phyloP scores from a whole-genome alignment of 1,140 invertebrate genomes.

The Ladona fulva region DNA sequence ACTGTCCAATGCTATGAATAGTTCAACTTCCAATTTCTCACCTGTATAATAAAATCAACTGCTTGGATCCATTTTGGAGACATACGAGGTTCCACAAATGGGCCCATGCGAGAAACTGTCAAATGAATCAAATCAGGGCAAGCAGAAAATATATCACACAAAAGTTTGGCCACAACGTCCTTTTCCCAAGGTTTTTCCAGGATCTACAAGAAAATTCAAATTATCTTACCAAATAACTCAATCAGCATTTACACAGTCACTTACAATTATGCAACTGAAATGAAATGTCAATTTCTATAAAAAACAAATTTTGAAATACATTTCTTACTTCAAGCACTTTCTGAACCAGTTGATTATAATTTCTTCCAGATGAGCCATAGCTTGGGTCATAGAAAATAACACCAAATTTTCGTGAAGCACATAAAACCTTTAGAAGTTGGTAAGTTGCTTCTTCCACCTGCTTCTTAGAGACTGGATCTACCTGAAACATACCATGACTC shows the following conservation, averaged over 20 bases:
- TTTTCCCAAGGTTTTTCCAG: slow-evolving; percentile 52
- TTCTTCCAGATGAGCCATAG: slow-evolving; percentile 45
- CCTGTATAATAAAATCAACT: slow-evolving; percentile 42
- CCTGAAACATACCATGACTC: no score
- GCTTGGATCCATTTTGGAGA: slow-evolving; percentile 47
- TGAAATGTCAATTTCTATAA: neutral
- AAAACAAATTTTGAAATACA: neutral
- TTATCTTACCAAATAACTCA: neutral
- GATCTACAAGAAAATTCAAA: slow-evolving; percentile 31
- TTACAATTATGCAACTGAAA: neutral
- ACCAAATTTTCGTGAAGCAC: slow-evolving; percentile 59
- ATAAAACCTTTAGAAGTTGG: slow-evolving; percentile 53
- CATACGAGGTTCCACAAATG: slow-evolving; percentile 47
- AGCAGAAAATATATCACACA: slow-evolving; percentile 51
- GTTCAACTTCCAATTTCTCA: no score
- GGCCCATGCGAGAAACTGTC: slow-evolving; percentile 46
- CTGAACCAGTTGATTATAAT: slow-evolving; percentile 53
- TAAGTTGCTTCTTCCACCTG: slow-evolving; percentile 46
- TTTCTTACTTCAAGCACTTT: slow-evolving; percentile 44
- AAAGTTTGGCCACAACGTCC: slow-evolving; percentile 49
- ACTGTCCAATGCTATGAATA: no score
- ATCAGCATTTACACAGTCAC: neutral
- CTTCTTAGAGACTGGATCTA: slow-evolving; percentile 12
- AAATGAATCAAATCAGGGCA: slow-evolving; percentile 63
- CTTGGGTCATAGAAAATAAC: slow-evolving; percentile 53